phyloP scores from a whole-genome alignment of 2,888 invertebrate species.

The Tetragonisca angustula region DNA sequence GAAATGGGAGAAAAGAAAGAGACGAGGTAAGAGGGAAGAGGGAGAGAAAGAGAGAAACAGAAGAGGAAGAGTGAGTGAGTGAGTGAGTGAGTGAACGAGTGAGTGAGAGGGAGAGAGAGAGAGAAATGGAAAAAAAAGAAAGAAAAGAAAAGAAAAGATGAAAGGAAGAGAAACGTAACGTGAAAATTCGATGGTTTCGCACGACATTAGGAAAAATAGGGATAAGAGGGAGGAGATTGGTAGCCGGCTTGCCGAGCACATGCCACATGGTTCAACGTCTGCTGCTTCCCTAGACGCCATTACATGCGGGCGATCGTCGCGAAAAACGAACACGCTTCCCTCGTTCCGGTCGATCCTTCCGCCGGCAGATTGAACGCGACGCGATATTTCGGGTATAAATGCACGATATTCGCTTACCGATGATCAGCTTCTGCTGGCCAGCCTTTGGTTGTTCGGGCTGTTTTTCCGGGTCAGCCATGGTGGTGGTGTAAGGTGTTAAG shows the following conservation, averaged over 20 bases:
- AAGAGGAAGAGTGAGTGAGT: too few relatives aligned
- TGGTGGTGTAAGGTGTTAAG: constrained; percentile 85
- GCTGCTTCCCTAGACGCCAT: constrained; percentile 76
- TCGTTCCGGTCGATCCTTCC: constrained; percentile 43
- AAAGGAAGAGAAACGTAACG: not conserved
- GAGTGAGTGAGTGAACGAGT: not conserved
- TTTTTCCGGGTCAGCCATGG: constrained; percentile 98
- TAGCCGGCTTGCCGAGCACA: constrained; percentile 64
- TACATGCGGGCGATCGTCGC: constrained; percentile 43
- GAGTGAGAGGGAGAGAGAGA: not conserved
- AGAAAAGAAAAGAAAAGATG: too few relatives aligned
- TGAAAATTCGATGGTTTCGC: not conserved
- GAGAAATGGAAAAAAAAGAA: not conserved
- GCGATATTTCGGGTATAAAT: constrained; percentile 19
- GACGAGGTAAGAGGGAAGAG: not conserved
- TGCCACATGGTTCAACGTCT: constrained; percentile 78
- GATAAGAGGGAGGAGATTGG: too few relatives aligned
- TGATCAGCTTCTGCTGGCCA: constrained; percentile 93
- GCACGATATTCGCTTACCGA: constrained; percentile 86
- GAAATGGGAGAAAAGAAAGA: not conserved
- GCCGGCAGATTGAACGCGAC: constrained; percentile 3
- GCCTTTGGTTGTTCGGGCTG: constrained; percentile 90
- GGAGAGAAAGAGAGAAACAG: not conserved
- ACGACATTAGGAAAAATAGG: not conserved
- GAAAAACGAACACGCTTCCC: constrained; percentile 21